These are phyloP conservation scores for Pectinophora gossypiella DNA, from an alignment of 1,140 invertebrate genomes.

Conservation along the genomic window DNA sequence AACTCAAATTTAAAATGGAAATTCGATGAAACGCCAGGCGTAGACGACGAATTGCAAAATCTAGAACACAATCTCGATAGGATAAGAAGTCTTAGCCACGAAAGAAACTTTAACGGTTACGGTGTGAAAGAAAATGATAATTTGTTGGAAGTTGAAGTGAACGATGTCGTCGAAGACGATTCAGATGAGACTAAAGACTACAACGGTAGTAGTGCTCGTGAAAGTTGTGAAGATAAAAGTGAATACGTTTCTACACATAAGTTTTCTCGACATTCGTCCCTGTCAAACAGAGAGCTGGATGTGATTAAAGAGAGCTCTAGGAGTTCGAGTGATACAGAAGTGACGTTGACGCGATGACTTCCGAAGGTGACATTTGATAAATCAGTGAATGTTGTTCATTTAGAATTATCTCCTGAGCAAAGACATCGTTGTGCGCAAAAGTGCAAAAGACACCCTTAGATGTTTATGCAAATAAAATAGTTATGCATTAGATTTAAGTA, in stretches of 20 bases:
- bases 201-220: slow-evolving; percentile 36
- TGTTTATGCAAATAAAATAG: slow-evolving; percentile 25
- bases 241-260: slow-evolving; percentile 56
- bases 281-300: slow-evolving; percentile 70
- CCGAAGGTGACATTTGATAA: slow-evolving; percentile 58
- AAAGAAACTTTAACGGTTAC: slow-evolving; percentile 48
- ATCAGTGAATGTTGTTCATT: slow-evolving; percentile 54
- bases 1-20: slow-evolving; percentile 71
- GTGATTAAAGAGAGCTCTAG: slow-evolving; percentile 73
- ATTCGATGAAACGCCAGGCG: slow-evolving; percentile 55
- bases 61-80: slow-evolving; percentile 70
- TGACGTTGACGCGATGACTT: slow-evolving; percentile 72
- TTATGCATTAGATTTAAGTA: slow-evolving; percentile 32
- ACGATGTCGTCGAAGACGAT: slow-evolving; percentile 50
- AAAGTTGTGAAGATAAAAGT: slow-evolving; percentile 62
- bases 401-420: slow-evolving; percentile 36
- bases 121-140: slow-evolving; percentile 54
- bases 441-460: slow-evolving; percentile 29
- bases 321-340: slow-evolving; percentile 73
- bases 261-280: slow-evolving; percentile 64
- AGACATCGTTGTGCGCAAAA: slow-evolving; percentile 33
- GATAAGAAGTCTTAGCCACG: slow-evolving; percentile 62
- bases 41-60: slow-evolving; percentile 56
- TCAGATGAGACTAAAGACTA: slow-evolving; percentile 59
- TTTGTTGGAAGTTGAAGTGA: slow-evolving; percentile 65